phyloP scores from a whole-genome alignment of 1,140 invertebrate species.

The Dendrolimus punctatus region DNA sequence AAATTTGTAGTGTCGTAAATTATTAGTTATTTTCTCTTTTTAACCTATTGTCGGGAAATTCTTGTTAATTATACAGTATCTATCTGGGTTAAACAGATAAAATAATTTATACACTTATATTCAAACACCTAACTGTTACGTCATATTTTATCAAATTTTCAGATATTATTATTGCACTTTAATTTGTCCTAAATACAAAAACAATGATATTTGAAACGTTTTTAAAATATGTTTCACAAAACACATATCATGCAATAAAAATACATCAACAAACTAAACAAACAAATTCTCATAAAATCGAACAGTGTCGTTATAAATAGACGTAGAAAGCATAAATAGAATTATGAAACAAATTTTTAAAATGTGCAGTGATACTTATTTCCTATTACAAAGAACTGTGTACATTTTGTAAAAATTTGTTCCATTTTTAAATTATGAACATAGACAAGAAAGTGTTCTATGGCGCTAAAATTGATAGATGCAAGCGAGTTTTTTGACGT shows the following conservation, averaged over 20 bases:
- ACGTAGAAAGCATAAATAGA: conserved; percentile 10
- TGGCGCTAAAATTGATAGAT: too few species aligned
- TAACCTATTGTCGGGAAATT: too few species aligned
- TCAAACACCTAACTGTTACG: not conserved
- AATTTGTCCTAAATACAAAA: conserved; percentile 3
- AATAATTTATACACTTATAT: too few species aligned
- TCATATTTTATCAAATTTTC: conserved; percentile 11
- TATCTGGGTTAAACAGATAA: too few species aligned
- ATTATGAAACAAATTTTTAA: conserved; percentile 2
- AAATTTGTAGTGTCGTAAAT: too few species aligned
- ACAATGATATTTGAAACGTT: conserved; percentile 14
- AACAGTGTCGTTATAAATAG: conserved; percentile 14
- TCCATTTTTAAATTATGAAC: too few species aligned
- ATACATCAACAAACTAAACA: conserved; percentile 15
- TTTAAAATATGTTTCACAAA: conserved; percentile 20
- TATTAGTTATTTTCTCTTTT: too few species aligned
- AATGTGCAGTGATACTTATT: not conserved
- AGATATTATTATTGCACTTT: conserved; percentile 6
- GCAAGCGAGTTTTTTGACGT: too few species aligned
- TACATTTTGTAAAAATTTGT: too few species aligned
- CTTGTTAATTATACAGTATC: too few species aligned
- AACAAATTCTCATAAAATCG: conserved; percentile 22
- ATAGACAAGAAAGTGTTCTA: too few species aligned
- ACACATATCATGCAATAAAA: conserved; percentile 34
- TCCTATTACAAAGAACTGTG: not conserved